Base-by-base conservation (phyloP, 1,140 invertebrate genomes). In the Chionoecetes opilio region DNA sequence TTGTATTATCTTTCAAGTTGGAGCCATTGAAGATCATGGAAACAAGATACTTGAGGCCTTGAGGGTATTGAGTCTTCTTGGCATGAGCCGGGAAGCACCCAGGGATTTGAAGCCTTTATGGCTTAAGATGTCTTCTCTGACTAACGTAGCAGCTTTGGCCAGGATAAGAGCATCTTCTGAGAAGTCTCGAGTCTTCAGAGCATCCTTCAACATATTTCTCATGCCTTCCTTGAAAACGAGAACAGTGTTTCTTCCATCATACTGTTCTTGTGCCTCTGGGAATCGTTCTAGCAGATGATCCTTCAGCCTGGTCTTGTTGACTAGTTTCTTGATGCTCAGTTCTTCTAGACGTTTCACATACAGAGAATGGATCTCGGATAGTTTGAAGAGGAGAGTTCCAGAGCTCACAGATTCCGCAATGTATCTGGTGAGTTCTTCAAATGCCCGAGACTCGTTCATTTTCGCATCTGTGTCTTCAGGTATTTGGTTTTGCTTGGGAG, bases 1-100 rank as follows among this genome's bases (percentile, higher is more conserved):
- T 37, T 82, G 87, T 88, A 41, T 35, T 94, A n/a, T 94, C 88
- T 35, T 95, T 63, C 41, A 95, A 3, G 1, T 95, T 92, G n/a
- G 89, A 17, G 53, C 94, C 94, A 95, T 91, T 86, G 35, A 91
- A 92, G 53, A 91, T 95, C 94, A 95, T 95, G 21, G 90, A 84
- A 9, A 91, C 94, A 90, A 75, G n/a, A 82, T 87, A 35, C 29
- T 6, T 92, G 0, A 92, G 91, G 35, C n/a, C 46, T 92, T 0
- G 91, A 31, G n/a, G 91, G 91, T 32, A 92, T 9, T 17, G 91
- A 31, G 17, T 31, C 53, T 92, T 92, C 53, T 92, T 92, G 91
- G 37, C 91, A 92, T 32, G 26, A 35, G 46, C 6, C 21, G 91
- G 17, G 75, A 92, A 82, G 14, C 6, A 82, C 63, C 91, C 63